phyloP scores from a whole-genome alignment of 2,888 invertebrate species.

The Spilosoma lubricipeda region DNA sequence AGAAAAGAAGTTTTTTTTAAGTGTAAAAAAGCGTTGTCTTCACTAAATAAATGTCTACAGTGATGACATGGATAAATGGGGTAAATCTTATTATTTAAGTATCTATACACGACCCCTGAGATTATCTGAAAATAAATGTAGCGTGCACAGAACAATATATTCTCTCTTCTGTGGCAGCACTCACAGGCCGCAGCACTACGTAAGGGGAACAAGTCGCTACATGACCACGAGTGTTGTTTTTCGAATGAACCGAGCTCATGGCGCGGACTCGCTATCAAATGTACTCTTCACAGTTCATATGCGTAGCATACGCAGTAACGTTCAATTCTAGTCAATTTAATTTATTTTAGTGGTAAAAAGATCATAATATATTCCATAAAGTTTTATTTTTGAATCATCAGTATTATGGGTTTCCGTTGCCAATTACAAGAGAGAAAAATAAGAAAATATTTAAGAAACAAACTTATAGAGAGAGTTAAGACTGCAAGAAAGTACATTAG shows the following conservation, averaged over 20 bases:
- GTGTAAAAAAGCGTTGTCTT: too few species aligned
- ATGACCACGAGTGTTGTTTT: conserved; percentile 42
- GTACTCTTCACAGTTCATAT: conserved; percentile 22
- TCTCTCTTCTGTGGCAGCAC: too few species aligned
- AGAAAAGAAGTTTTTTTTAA: too few species aligned
- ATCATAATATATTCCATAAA: conserved; percentile 23
- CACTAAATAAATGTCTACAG: background rate
- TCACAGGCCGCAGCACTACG: conserved; percentile 48
- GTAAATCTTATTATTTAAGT: background rate
- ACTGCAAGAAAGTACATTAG: conserved; percentile 45
- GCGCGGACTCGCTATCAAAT: conserved; percentile 29
- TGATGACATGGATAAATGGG: background rate
- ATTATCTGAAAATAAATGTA: background rate
- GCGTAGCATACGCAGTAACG: conserved; percentile 19
- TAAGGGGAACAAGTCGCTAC: conserved; percentile 62
- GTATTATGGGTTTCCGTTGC: conserved; percentile 54
- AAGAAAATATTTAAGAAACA: conserved; percentile 38
- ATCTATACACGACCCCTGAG: background rate
- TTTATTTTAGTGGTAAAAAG: conserved; percentile 25
- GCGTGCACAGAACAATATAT: too few species aligned
- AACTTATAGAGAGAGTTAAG: conserved; percentile 40
- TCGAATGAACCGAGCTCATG: conserved; percentile 30
- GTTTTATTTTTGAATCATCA: conserved; percentile 18
- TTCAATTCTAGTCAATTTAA: conserved; percentile 43
- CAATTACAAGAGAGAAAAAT: conserved; percentile 45